Conservation (phyloP, 1,140 invertebrate genomes). For the Oppia nitens region DNA sequence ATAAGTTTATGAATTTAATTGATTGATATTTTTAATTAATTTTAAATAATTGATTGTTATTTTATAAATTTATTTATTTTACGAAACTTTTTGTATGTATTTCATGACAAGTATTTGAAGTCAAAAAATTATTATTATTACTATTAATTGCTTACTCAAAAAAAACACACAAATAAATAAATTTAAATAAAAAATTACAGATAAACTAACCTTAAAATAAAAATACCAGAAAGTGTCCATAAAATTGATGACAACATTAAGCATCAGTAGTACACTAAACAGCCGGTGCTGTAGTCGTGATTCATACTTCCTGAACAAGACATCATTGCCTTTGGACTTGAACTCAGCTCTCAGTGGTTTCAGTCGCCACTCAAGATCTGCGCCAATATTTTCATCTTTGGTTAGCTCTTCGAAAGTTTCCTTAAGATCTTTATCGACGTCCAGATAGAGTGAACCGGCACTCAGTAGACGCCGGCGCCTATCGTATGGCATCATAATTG, state of each 20-base stretch:
- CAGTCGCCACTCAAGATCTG: constrained; percentile 10
- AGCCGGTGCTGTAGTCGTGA: constrained; percentile 53
- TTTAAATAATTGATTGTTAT: too few relatives aligned
- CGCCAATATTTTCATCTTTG: background rate
- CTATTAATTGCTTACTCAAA: too few relatives aligned
- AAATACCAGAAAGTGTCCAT: constrained; percentile 41
- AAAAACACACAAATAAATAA: too few relatives aligned
- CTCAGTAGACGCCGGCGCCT: background rate
- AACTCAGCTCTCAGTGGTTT: constrained; percentile 12
- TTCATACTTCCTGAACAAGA: constrained; percentile 48
- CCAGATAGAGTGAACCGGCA: background rate
- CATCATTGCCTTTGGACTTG: constrained; percentile 2
- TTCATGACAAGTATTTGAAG: too few relatives aligned
- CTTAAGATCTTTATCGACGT: background rate
- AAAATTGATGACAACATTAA: constrained; percentile 43
- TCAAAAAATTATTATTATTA: too few relatives aligned
- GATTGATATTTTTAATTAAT: too few relatives aligned
- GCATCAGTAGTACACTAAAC: constrained; percentile 50
- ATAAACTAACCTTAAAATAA: constrained; percentile 22
- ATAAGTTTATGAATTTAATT: too few relatives aligned
- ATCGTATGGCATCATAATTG: background rate
- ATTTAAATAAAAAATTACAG: background rate
- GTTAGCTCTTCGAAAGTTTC: background rate
- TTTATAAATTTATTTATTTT: too few relatives aligned
- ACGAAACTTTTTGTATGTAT: too few relatives aligned